Conservation (phyloP, 1,140 invertebrate species). For the Drosophila cardini region DNA sequence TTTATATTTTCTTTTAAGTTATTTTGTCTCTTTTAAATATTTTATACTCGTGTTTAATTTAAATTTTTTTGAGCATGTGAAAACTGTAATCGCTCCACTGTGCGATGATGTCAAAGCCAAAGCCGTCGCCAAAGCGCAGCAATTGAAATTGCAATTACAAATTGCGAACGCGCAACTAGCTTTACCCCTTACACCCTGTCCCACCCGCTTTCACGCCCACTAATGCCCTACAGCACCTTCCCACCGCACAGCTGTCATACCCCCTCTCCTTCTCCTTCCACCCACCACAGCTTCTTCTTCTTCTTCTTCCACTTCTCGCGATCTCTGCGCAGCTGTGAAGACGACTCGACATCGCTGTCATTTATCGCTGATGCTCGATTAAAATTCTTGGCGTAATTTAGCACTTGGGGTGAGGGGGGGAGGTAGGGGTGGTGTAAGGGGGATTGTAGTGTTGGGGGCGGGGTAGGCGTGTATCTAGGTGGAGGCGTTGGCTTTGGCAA, state of each 20-base stretch:
- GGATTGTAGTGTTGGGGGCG: background rate
- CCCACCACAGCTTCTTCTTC: background rate
- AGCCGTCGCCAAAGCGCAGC: slow-evolving; percentile 11
- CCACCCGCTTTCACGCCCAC: slow-evolving; percentile 12
- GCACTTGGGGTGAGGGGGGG: slow-evolving; percentile 42
- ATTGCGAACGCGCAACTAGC: slow-evolving; percentile 34
- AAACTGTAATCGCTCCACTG: too few relatives aligned
- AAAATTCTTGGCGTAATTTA: slow-evolving; percentile 80
- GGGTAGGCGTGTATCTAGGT: background rate
- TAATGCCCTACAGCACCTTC: background rate
- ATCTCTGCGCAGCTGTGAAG: slow-evolving; percentile 34
- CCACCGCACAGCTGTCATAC: background rate
- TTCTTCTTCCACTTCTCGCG: slow-evolving; percentile 21
- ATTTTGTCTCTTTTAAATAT: too few relatives aligned
- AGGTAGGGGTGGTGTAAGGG: too few relatives aligned
- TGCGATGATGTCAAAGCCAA: slow-evolving; percentile 62
- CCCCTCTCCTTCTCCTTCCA: background rate
- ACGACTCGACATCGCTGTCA: slow-evolving; percentile 44
- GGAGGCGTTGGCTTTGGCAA: slow-evolving; percentile 5
- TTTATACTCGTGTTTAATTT: too few relatives aligned
- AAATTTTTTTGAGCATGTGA: too few relatives aligned
- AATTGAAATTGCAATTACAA: slow-evolving; percentile 77
- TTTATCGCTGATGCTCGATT: slow-evolving; percentile 78
- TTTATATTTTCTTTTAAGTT: too few relatives aligned
- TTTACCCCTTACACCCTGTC: slow-evolving; percentile 3